Percentiles rank a stretch among this genome's conserved stretches.
Evolutionary conservation across 2,888 invertebrate species (phyloP).

Genomic region (Calliopum simillimum): DNA sequence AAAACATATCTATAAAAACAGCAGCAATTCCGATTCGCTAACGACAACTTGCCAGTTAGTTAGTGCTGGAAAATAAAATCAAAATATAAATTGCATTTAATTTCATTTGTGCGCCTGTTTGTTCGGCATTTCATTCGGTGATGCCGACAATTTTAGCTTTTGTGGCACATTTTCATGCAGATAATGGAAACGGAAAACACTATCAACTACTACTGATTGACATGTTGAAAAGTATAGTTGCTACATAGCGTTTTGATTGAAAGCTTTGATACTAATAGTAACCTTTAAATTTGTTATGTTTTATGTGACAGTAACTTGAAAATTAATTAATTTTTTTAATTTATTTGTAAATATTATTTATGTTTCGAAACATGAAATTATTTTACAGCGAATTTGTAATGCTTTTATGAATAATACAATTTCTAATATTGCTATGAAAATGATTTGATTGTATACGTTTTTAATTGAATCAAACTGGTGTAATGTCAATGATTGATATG

Average conservation of each 20-base stretch:
- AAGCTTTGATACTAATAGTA: too few relatives aligned
- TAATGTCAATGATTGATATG: too few relatives aligned
- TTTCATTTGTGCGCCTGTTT: not conserved
- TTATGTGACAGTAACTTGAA: too few relatives aligned
- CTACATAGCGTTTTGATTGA: too few relatives aligned
- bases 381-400: too few relatives aligned
- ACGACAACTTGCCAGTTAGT: too few relatives aligned
- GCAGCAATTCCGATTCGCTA: not conserved
- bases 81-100: not conserved
- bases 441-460: not conserved
- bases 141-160: not conserved
- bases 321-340: too few relatives aligned
- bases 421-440: too few relatives aligned
- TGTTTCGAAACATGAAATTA: too few relatives aligned
- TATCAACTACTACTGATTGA: not conserved
- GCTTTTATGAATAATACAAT: too few relatives aligned
- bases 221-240: not conserved
- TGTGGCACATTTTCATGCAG: not conserved
- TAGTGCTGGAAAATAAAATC: not conserved
- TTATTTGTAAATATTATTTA: too few relatives aligned
- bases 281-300: too few relatives aligned
- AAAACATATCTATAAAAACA: slow-evolving; percentile 28
- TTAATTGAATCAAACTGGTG: not conserved
- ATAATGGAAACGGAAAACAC: not conserved
- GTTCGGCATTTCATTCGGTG: not conserved